These are phyloP conservation scores for Orchesella flavescens DNA, from an alignment of 2,888 invertebrate genomes.

Conservation along the genomic window DNA sequence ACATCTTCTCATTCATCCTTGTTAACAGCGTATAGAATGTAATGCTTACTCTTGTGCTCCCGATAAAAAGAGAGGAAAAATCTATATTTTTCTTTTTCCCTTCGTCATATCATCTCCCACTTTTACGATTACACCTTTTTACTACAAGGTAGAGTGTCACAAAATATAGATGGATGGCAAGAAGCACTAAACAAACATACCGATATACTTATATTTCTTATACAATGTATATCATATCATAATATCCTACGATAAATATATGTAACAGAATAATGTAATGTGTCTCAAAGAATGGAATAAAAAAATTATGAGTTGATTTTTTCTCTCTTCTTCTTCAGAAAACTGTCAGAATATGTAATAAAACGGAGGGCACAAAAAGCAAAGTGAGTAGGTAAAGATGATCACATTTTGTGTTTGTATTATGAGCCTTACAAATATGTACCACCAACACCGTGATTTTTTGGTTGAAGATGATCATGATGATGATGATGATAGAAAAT, in stretches of 20 bases:
- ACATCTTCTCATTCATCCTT: neutral
- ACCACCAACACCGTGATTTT: constrained; percentile 3
- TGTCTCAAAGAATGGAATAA: constrained; percentile 2
- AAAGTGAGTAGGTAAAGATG: constrained; percentile 5
- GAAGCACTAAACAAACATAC: too few species aligned
- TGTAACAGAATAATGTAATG: too few species aligned
- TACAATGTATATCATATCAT: too few species aligned
- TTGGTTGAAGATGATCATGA: neutral
- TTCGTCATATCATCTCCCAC: neutral
- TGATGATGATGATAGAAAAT: neutral
- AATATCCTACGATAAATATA: too few species aligned
- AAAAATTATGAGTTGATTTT: constrained; percentile 15
- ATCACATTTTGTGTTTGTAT: neutral
- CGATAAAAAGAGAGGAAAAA: too few species aligned
- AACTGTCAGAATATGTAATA: neutral
- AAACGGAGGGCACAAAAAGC: neutral
- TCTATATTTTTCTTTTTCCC: neutral
- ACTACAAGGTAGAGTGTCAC: too few species aligned
- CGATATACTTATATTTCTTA: too few species aligned
- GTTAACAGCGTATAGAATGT: neutral
- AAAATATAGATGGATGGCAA: too few species aligned
- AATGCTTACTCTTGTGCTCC: too few species aligned
- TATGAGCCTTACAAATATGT: neutral
- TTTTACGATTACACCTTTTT: constrained; percentile 16
- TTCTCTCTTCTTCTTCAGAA: neutral